Base-by-base conservation (phyloP, 92 coral and sea anemone species). In the Phenganax stokvisi region DNA sequence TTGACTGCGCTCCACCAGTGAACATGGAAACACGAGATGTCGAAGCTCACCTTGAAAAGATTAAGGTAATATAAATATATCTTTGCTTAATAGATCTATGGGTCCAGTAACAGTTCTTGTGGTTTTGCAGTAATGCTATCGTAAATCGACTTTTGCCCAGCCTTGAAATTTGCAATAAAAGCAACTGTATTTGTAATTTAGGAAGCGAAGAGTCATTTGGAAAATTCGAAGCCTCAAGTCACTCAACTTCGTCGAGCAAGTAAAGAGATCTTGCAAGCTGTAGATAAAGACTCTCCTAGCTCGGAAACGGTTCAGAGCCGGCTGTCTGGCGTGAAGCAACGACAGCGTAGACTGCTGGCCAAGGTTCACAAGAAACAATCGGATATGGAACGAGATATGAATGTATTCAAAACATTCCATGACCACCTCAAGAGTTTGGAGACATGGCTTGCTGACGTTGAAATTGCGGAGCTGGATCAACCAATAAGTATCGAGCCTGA, bases 391-490 rank as follows among this genome's bases (percentile, higher is more conserved):
- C 83, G 92, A 80, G 94, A 96, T 57, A 90, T 94, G 75, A 85
- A 91, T 10, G 63, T 85, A 29, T 94, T 92, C 85, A 89, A 87
- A 61, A 86, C 82, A 37, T 92, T 94, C 66, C 83, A 89, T 51
- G 98, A 89, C 77, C 81, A 85, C 77, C 86, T 90, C n/a, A 92
- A 92, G 68, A 88, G 82, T 53, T 70, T 94, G 15, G 92, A 90
- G 47, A 80, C 85, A 9, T 94, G 98, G 98, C 64, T 94, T n/a
- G 97, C 94, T 51, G 90, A 86, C 11, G 96, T 89, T 15, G 96
- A 88, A 56, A 74, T 83, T 13, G 88, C 86, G 8, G 89, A 90
- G 54, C 87, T 88, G 62, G 87, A 84, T 7, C 84, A 77, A 2
- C 89, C 82, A 25, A 84, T 82, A 61, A 84, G 92, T 81, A 85